Conservation (phyloP, 2,888 invertebrate genomes). For the Phyllotreta cruciferae region DNA sequence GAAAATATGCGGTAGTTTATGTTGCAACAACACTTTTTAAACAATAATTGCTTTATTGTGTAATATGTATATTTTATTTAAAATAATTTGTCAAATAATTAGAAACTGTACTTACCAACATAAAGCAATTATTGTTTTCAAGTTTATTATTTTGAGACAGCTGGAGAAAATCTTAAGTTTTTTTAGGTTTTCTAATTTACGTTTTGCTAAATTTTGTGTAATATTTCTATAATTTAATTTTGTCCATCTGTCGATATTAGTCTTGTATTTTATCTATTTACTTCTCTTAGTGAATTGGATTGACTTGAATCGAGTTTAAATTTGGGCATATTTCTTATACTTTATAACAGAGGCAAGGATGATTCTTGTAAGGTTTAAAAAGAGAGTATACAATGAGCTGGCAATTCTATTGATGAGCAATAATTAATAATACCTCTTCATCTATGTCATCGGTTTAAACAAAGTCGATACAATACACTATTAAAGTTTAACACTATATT, state of each 20-base stretch:
- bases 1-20: conserved; percentile 13
- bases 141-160: conserved; percentile 13
- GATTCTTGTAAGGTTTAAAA: no score
- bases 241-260: conserved; percentile 1
- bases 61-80: conserved; percentile 1
- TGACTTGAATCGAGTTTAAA: no score
- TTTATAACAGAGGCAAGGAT: no score
- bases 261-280: conserved; percentile 8
- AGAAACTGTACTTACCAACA: not conserved
- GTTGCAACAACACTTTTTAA: conserved; percentile 11
- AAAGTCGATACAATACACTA: no score
- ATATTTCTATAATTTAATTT: conserved; percentile 2
- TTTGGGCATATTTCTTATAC: no score
- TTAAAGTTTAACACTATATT: conserved; percentile 12
- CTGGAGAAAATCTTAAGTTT: conserved; percentile 4
- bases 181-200: not conserved
- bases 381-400: no score
- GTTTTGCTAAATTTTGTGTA: no score
- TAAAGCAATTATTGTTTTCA: conserved; percentile 12
- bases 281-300: no score
- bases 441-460: no score
- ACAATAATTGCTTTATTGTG: conserved; percentile 13
- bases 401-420: no score
- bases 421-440: no score
- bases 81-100: not conserved